Base-by-base conservation (phyloP, 1,140 invertebrate species). In the Probaryconus sp. region DNA sequence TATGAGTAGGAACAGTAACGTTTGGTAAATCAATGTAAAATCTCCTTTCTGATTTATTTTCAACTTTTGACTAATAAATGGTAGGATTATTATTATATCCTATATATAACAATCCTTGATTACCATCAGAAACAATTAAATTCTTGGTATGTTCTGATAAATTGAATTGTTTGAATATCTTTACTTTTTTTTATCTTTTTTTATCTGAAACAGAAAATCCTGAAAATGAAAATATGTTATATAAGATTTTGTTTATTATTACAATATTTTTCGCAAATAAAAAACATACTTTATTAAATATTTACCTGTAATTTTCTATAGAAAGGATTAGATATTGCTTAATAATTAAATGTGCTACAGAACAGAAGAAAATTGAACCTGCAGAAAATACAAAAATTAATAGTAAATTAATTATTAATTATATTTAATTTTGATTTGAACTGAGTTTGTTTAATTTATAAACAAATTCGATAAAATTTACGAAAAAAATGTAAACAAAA, bases 121-220 rank as follows among this genome's bases (percentile, higher is more conserved):
- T 85, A 18, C 55, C 78, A 75, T 88, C 86, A 3, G 78, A 51
- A 31, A 68, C 77, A 13, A 87, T 50, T 2, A 86, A 76, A 72
- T 70, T 87, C 17, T 81, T 84, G 31, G 71, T 73, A 35, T 14
- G 17, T 6, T 80, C 79, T 43, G 79, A 50, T 10, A 61, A 58
- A 33, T 42, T 55, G 35, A 81, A 80, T 33, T 56, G 73, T 20
- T 87, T 77, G 38, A 79, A 82, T 69, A 87, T 63, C 69, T 85
- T 79, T 18, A 11, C 61, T n/a, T n/a, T n/a, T n/a, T n/a, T n/a
- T n/a, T n/a, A 2, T 37, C 61, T 13, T 48, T 48, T 11, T 76
- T 69, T 43, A 85, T 77, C 67, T 86, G 86, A 37, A 88, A 87
- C 56, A 79, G 56, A 65, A 88, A 83, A 56, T 87, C 85, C 85